These are phyloP conservation scores for Polyboroides typus DNA, from an alignment of 2,797 vertebrate genomes.

Conservation along the genomic window DNA sequence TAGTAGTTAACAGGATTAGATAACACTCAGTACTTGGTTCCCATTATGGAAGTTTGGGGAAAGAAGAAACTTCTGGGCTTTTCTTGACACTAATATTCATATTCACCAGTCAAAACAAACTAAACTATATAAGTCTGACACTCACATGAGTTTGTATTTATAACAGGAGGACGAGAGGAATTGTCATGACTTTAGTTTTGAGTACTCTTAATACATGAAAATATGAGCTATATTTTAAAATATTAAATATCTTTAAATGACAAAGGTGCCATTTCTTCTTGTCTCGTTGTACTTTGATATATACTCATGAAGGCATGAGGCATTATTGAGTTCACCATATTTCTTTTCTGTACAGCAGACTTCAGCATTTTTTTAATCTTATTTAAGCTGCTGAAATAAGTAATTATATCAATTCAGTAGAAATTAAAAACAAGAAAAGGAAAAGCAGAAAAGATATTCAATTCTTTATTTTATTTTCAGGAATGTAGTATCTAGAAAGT, in stretches of 20 bases:
- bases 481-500: not conserved
- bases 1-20: not conserved
- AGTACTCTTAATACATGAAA: not conserved
- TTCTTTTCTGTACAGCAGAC: slow-evolving; percentile 5
- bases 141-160: not conserved
- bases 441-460: not conserved
- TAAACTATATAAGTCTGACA: not conserved
- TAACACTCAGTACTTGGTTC: not conserved
- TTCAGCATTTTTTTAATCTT: not conserved
- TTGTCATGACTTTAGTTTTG: slow-evolving; percentile 11
- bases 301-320: not conserved
- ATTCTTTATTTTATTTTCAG: not conserved
- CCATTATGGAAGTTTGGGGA: not conserved
- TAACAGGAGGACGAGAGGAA: not conserved
- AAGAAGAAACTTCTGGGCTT: not conserved
- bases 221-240: slow-evolving; percentile 23
- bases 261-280: not conserved
- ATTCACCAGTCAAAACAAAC: not conserved
- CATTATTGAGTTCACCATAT: slow-evolving; percentile 9
- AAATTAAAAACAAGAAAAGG: not conserved
- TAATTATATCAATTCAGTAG: not conserved
- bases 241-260: slow-evolving; percentile 46
- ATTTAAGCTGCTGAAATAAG: not conserved
- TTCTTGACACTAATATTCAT: not conserved
- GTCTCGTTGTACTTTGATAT: slow-evolving; percentile 5